Conservation (phyloP, 1,140 invertebrate genomes). For the Muscidifurax raptorellus region DNA sequence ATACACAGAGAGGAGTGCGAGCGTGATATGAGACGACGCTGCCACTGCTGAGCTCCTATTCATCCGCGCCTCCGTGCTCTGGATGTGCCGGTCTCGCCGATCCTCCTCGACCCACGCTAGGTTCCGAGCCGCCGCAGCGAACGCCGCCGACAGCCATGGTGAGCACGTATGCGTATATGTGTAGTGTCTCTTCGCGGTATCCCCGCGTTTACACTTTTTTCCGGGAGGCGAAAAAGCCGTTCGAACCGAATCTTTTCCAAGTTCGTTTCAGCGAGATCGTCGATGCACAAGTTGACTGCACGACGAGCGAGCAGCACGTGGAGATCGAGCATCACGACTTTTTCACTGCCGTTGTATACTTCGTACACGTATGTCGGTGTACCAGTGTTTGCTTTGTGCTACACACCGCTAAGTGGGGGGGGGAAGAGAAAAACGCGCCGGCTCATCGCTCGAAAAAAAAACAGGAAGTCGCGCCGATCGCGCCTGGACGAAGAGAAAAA, state of each 20-base stretch:
- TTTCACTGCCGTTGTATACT: no score
- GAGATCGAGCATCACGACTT: not conserved
- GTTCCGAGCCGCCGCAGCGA: not conserved
- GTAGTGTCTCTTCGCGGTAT: not conserved
- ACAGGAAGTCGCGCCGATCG: constrained; percentile 22
- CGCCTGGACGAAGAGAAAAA: not conserved
- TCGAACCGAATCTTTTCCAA: not conserved
- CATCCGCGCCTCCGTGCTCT: not conserved
- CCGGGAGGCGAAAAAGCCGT: not conserved
- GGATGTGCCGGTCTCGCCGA: constrained; percentile 40
- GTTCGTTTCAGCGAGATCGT: no score
- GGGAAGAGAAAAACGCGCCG: not conserved
- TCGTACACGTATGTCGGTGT: no score
- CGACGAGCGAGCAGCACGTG: not conserved
- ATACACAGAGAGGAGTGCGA: not conserved
- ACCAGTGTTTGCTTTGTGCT: no score
- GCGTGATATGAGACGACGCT: constrained; percentile 10
- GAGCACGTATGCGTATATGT: not conserved
- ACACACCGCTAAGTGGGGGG: no score
- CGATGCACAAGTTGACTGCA: no score
- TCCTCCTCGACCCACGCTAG: constrained; percentile 23
- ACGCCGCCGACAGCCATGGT: constrained; percentile 1
- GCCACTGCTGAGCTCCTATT: not conserved
- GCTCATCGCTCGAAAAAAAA: constrained; percentile 14
- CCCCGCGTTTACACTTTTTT: not conserved